These are phyloP conservation scores for Apocheima hispidaria DNA, from an alignment of 2,888 invertebrate genomes.

Conservation along the genomic window DNA sequence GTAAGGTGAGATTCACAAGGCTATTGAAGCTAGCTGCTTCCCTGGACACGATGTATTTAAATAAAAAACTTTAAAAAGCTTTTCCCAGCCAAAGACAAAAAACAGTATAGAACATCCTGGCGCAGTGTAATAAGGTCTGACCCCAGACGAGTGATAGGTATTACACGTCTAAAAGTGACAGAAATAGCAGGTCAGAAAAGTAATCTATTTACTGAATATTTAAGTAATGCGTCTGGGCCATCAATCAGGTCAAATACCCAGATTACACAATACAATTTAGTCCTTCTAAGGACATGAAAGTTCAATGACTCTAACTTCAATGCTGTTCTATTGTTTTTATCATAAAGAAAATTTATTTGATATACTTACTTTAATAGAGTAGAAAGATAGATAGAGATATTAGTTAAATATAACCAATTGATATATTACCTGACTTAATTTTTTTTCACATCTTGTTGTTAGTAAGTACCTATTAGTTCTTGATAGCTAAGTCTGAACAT, in stretches of 20 bases:
- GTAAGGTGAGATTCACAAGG: slow-evolving; percentile 18
- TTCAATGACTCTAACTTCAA: not conserved
- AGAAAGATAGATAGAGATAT: too few relatives aligned
- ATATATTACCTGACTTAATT: too few relatives aligned
- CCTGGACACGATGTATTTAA: not conserved
- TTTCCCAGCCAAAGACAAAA: not conserved
- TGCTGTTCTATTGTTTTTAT: not conserved
- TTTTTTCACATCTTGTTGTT: too few relatives aligned
- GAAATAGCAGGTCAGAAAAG: not conserved
- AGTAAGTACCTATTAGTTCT: too few relatives aligned
- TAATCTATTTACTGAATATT: not conserved
- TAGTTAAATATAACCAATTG: too few relatives aligned
- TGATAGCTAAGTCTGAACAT: too few relatives aligned
- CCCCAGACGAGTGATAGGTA: too few relatives aligned
- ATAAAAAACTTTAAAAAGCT: not conserved
- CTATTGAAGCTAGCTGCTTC: not conserved
- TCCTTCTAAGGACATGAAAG: slow-evolving; percentile 2
- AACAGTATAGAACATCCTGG: not conserved
- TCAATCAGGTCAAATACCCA: slow-evolving; percentile 6
- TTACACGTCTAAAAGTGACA: too few relatives aligned
- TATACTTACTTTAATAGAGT: not conserved
- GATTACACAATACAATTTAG: not conserved
- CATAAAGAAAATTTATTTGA: not conserved
- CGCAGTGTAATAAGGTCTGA: not conserved
- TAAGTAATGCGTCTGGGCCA: not conserved